Evolutionary conservation across 2,888 invertebrate genomes (phyloP), one percentile per base, ranked within the genome.

Genomic region (Arctia plantaginis): DNA sequence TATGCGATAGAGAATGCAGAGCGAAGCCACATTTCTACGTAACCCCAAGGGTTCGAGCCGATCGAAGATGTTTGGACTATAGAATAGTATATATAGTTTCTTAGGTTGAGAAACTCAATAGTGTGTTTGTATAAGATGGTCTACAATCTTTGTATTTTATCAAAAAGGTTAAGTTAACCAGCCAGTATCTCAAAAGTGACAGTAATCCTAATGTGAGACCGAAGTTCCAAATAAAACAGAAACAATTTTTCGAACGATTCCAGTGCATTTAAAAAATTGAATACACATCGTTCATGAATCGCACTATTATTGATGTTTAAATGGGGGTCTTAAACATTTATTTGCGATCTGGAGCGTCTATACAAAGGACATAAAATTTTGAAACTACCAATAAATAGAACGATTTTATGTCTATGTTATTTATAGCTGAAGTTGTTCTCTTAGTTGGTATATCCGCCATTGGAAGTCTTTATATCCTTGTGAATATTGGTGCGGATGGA

Each of bases 351-450:
- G 0, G 41, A 72, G n/a, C 18, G 13, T 27, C 23, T 67, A 41
- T 65, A 65, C 35, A 62, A 10, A 55, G 20, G 6, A 67, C 33
- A 72, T 67, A 82, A 82, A 78, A 76, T 62, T 55, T n/a, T 66
- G 13, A n/a, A 72, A 83, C 77, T 80, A 74, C 71, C 72, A 65
- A 75, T 72, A 75, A 74, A 51, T 62, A 72, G 67, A 70, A 79
- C 73, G 74, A 62, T 72, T 79, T 73, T 75, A 72, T 73, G 69
- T 69, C 44, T 75, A 68, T 76, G 77, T 73, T 83, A 76, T 83
- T 83, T 83, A 81, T 81, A 65, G 55, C 75, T 27, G 41, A 82
- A 82, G 69, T 81, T 83, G 33, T 72, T 75, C 39, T 79, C 77
- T 81, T 77, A 72, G 76, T 75, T 76, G 77, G 81, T 83, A 82